These are phyloP conservation scores for Empis stercorea DNA, from an alignment of 2,888 invertebrate genomes.

Conservation along the genomic window DNA sequence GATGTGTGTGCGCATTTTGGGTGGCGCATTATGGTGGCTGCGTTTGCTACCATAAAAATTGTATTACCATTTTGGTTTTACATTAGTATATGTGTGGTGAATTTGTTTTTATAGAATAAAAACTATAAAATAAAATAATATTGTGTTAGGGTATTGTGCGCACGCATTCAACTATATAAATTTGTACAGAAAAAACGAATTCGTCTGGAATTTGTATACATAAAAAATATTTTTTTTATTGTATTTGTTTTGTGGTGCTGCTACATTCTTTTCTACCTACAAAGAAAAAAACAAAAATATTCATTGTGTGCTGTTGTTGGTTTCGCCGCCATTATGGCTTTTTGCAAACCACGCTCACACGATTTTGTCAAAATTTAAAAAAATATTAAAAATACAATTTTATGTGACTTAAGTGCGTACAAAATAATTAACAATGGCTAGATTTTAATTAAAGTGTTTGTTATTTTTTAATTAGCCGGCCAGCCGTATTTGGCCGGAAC, in stretches of 20 bases:
- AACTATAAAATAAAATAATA: background rate
- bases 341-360: slow-evolving; percentile 53
- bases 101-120: background rate
- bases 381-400: slow-evolving; percentile 49
- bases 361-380: slow-evolving; percentile 38
- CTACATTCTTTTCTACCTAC: background rate
- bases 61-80: background rate
- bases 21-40: slow-evolving; percentile 16
- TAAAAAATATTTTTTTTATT: background rate
- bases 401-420: slow-evolving; percentile 63
- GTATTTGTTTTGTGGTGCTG: no score
- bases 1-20: slow-evolving; percentile 17
- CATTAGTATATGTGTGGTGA: background rate
- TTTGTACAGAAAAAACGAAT: background rate
- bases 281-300: background rate
- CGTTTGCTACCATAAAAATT: slow-evolving; percentile 3
- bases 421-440: slow-evolving; percentile 54
- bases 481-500: slow-evolving; percentile 41
- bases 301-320: slow-evolving; percentile 8
- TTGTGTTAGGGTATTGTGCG: background rate
- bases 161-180: slow-evolving; percentile 1
- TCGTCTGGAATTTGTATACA: background rate
- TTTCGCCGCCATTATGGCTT: slow-evolving; percentile 70
- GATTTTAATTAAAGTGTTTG: slow-evolving; percentile 47
- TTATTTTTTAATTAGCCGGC: slow-evolving; percentile 55